Percentiles rank a stretch among this genome's conserved stretches.
Evolutionary conservation across 2,888 invertebrate species (phyloP).

Genomic region (Drosophila emarginata): DNA sequence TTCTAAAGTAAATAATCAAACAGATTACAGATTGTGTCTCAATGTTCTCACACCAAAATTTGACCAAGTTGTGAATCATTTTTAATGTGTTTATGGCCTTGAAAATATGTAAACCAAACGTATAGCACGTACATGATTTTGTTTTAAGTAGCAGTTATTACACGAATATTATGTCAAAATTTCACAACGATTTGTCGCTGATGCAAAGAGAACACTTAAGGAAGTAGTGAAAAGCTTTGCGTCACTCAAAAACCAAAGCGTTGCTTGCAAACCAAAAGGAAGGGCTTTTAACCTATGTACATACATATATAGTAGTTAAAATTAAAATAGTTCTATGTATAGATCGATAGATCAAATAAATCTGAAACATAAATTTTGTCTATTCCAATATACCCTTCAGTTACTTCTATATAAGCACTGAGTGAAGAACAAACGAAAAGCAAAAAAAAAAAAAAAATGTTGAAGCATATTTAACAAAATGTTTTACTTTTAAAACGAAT

Average conservation of each 20-base stretch:
- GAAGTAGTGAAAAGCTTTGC: no score
- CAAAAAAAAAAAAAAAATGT: not conserved
- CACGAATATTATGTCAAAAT: not conserved
- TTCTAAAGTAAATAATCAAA: not conserved
- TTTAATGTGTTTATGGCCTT: not conserved
- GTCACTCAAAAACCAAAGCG: no score
- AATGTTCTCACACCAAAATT: not conserved
- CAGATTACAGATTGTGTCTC: not conserved
- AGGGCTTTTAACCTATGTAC: no score
- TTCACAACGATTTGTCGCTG: not conserved
- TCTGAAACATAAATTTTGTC: not conserved
- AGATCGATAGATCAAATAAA: no score
- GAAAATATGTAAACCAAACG: not conserved
- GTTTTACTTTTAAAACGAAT: not conserved
- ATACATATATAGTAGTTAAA: no score
- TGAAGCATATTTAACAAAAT: constrained; percentile 2
- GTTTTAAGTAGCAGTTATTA: not conserved
- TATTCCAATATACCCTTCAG: not conserved
- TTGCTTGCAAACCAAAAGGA: no score
- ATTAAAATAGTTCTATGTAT: no score
- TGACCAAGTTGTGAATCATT: not conserved
- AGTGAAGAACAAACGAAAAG: constrained; percentile 3
- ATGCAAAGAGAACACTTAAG: no score
- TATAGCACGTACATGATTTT: not conserved
- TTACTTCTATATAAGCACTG: constrained; percentile 11